Evolutionary conservation across 2,113 vertebrate genomes (phyloP), one percentile per base, ranked within the genome.

Genomic region (Hypocryptadius cinnamomeus): DNA sequence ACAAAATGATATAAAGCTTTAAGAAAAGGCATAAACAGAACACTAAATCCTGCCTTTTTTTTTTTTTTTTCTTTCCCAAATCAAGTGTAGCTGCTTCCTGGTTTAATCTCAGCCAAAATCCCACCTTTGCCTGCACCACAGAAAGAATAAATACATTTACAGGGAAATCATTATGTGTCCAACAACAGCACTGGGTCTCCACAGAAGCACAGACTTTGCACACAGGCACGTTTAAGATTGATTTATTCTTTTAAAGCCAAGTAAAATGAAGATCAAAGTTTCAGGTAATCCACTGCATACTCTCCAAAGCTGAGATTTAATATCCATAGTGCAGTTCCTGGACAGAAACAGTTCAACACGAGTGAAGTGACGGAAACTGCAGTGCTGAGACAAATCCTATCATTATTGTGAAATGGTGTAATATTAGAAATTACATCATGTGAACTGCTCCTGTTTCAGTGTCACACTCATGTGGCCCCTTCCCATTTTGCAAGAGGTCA

Each of bases 401-500:
- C 37, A 22, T n/a, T 59, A 83, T 48, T 87, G 22, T 65, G 76
- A 89, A 89, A 71, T 68, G 51, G 59, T 82, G 35, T 15, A 61
- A 89, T 44, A 79, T 11, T 63, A 76, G 74, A 42, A 78, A 79
- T 57, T 44, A 71, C 61, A 76, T 56, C 74, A 81, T 64, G 70
- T 50, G 42, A 87, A 83, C 35, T 64, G 63, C 48, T 61, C 23
- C 61, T 89, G 47, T 45, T 72, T 66, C 74, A 76, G 68, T 11
- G 47, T 79, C 91, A 79, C 39, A 6, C 60, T 91, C 42, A 77
- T 31, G 51, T 18, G 42, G 11, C 66, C 45, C 59, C 42, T 79
- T 54, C 57, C 64, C 40, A 61, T 89, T 93, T 87, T 91, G 92
- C 85, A 94, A 85, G 40, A 92, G 91, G 84, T 93, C 89, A 93